phyloP scores from a whole-genome alignment of 2,797 vertebrate genomes.

The Tangara arthus region DNA sequence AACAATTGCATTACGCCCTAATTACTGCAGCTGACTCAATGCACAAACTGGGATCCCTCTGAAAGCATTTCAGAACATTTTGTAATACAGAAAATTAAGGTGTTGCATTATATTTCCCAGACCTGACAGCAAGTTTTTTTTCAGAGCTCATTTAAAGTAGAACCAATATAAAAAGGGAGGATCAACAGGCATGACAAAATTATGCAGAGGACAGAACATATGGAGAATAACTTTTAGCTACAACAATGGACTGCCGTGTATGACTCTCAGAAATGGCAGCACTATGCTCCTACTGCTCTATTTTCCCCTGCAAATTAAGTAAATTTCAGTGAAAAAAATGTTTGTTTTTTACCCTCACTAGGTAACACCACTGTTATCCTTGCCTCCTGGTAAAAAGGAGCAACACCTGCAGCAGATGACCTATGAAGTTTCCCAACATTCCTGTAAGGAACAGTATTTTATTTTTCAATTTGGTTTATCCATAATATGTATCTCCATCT shows the following conservation, averaged over 20 bases:
- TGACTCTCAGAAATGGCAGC: not conserved
- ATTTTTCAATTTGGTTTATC: not conserved
- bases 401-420: not conserved
- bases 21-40: not conserved
- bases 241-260: not conserved
- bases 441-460: not conserved
- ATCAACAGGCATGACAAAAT: not conserved
- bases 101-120: not conserved
- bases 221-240: not conserved
- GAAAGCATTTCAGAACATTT: constrained; percentile 14
- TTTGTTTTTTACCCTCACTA: not conserved
- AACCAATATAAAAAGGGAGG: not conserved
- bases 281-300: not conserved
- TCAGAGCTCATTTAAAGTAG: not conserved
- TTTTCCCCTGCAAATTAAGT: not conserved
- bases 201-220: not conserved
- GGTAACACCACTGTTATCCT: not conserved
- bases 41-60: not conserved
- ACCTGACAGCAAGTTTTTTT: not conserved
- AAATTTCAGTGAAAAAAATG: not conserved
- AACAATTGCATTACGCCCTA: constrained; percentile 28
- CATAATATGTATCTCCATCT: not conserved
- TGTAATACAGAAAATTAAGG: constrained; percentile 32
- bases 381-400: not conserved
- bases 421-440: not conserved